Evolutionary conservation across 2,888 invertebrate species (phyloP).

Genomic region (Caenorhabditis sp.): DNA sequence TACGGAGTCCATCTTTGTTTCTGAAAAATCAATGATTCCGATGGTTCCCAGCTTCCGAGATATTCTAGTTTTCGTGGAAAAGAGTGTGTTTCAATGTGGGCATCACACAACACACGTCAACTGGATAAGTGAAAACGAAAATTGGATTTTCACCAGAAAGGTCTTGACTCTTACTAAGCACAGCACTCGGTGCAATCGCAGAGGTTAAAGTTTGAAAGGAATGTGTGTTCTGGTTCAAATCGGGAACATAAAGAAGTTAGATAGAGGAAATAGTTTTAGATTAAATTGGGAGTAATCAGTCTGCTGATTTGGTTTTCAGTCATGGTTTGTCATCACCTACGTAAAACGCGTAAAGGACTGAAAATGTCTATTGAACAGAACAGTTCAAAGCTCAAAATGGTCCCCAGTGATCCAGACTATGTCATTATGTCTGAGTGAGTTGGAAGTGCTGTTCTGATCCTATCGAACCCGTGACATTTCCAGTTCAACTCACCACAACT

Average conservation of each 20-base stretch:
- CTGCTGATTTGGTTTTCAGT: not conserved
- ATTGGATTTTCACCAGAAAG: constrained; percentile 6
- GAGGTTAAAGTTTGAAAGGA: constrained; percentile 9
- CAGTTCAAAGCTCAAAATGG: no score
- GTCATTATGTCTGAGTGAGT: not conserved
- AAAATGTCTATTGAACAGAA: no score
- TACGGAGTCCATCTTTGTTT: constrained; percentile 58
- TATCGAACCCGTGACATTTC: not conserved
- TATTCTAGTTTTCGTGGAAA: constrained; percentile 2
- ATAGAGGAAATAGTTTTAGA: no score
- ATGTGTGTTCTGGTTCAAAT: constrained; percentile 4
- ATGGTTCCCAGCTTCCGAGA: not conserved
- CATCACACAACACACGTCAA: constrained; percentile 35
- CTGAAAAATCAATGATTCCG: constrained; percentile 21
- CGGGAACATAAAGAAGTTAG: not conserved
- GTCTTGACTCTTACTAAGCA: constrained; percentile 11
- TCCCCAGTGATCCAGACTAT: not conserved
- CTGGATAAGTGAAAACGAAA: not conserved
- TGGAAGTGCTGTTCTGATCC: not conserved
- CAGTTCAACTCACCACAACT: constrained; percentile 30
- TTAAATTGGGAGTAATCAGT: not conserved
- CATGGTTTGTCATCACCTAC: no score
- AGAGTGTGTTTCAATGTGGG: constrained; percentile 10
- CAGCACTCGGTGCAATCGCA: not conserved
- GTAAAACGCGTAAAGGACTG: no score